Evolutionary conservation across 2,888 invertebrate genomes (phyloP), one percentile per base, ranked within the genome.

Genomic region (Cyclophora punctaria): DNA sequence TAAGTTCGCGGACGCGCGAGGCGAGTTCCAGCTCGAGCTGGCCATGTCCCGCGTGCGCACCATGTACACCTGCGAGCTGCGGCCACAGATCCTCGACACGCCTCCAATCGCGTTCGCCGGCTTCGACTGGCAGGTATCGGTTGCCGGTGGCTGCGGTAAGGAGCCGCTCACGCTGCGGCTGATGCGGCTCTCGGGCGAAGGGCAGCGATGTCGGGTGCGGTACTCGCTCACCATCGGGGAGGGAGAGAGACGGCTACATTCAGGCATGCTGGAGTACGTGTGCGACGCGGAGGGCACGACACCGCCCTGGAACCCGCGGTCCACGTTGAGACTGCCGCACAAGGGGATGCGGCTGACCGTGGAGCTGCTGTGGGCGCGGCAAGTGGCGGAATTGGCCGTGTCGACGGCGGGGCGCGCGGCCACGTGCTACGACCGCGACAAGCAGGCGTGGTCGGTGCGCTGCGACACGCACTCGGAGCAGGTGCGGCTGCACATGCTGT

Each of bases 21-120:
- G 95, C 34, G 95, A 95, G 75, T 94, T 95, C 69, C 92, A 95
- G 66, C 88, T 95, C 57, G 95, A 95, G 75, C 84, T 95, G 53
- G 92, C 92, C 54, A 92, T 95, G 90, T 91, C 93, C 40, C 93
- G 93, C 64, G 91, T 94, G 50, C 88, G 92, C 59, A 94, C 94
- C 33, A 85, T 93, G n/a, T 95, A 92, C 78, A 92, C 94, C 61
- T 92, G 93, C 56, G 93, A 93, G 70, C 86, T 94, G 55, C 88
- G 90, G 33, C 86, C 93, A 43, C 92, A 92, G 2, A 89, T 90
- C 4, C 82, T 90, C 45, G 87, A 85, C 54, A 86, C 87, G 35
- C 81, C 85, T 20, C 87, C 86, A 52, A 95, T 95, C 75, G 91
- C 93, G 0, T 95, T 94, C 73, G 95, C 95, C 5, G 93, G 94